Percentiles rank a stretch among this genome's conserved stretches.
These are phyloP conservation scores for Chymomyza procnemis DNA, from an alignment of 2,888 invertebrate species.

Conservation along the genomic window DNA sequence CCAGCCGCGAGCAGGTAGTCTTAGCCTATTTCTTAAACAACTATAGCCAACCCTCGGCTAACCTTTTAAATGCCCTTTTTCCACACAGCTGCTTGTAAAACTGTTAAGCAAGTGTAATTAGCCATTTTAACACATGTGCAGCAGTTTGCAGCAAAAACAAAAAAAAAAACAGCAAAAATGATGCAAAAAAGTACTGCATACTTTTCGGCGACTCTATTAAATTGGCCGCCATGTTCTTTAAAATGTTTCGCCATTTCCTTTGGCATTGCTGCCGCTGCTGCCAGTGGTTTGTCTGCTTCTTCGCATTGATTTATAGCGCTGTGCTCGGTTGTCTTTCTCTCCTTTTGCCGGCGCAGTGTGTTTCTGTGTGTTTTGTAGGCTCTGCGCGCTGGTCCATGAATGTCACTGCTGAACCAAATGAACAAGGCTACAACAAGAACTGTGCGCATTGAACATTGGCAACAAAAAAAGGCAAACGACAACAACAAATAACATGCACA, in stretches of 20 bases:
- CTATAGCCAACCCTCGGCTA: neutral
- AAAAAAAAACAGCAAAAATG: neutral
- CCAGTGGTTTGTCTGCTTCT: slow-evolving; percentile 25
- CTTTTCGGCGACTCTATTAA: slow-evolving; percentile 31
- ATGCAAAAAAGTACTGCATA: slow-evolving; percentile 25
- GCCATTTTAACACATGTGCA: neutral
- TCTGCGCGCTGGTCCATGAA: slow-evolving; percentile 61
- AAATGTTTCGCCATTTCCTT: slow-evolving; percentile 23
- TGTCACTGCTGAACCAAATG: slow-evolving; percentile 67
- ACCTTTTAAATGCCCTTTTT: neutral
- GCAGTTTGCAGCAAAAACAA: neutral
- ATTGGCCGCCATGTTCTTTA: slow-evolving; percentile 44
- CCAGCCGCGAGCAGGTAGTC: too few relatives aligned
- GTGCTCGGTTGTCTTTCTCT: slow-evolving; percentile 23
- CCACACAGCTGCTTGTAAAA: neutral
- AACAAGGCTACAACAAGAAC: slow-evolving; percentile 53
- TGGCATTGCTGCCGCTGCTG: slow-evolving; percentile 11
- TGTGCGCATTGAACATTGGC: slow-evolving; percentile 14
- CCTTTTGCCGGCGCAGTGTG: neutral
- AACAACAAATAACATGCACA: slow-evolving; percentile 36
- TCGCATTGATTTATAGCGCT: slow-evolving; percentile 64
- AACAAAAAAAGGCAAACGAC: slow-evolving; percentile 31
- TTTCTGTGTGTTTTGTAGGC: neutral
- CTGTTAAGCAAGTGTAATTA: neutral
- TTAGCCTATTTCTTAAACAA: neutral